phyloP scores from a whole-genome alignment of 2,888 invertebrate genomes.

The Boloria selene region DNA sequence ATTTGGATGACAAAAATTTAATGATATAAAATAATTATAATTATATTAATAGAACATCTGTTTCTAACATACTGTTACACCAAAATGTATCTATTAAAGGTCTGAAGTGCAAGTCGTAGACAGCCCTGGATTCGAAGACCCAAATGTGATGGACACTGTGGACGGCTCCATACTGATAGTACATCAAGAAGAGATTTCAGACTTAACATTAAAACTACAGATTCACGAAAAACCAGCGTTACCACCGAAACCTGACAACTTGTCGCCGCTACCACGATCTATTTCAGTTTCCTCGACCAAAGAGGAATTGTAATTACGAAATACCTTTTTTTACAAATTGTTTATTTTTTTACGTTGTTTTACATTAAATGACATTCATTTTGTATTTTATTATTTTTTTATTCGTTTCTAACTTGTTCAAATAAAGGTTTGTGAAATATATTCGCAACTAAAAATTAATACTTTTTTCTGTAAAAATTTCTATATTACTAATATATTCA shows the following conservation, averaged over 20 bases:
- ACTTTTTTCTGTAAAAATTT: too few relatives aligned
- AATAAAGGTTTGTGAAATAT: not conserved
- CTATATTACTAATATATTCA: too few relatives aligned
- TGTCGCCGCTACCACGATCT: conserved; percentile 42
- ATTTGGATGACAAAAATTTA: too few relatives aligned
- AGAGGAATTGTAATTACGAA: conserved; percentile 28
- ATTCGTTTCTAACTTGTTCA: not conserved
- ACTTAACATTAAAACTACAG: conserved; percentile 36
- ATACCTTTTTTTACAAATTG: not conserved
- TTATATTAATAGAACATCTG: too few relatives aligned
- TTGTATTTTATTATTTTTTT: conserved; percentile 2
- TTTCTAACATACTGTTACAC: too few relatives aligned
- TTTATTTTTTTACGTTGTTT: conserved; percentile 3
- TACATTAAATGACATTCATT: not conserved
- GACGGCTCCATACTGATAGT: conserved; percentile 31
- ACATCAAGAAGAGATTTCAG: conserved; percentile 38
- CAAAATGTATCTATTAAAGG: conserved; percentile 23
- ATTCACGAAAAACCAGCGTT: conserved; percentile 57
- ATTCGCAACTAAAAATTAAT: not conserved
- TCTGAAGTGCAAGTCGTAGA: conserved; percentile 30
- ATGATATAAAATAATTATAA: too few relatives aligned
- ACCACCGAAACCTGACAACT: conserved; percentile 63
- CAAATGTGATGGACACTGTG: conserved; percentile 33
- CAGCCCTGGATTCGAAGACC: conserved; percentile 23
- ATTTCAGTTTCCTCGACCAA: conserved; percentile 39